Percentiles rank a stretch among this genome's conserved stretches.
Conservation (phyloP, 2,888 invertebrate genomes). For the Hydropsyche betteni region DNA sequence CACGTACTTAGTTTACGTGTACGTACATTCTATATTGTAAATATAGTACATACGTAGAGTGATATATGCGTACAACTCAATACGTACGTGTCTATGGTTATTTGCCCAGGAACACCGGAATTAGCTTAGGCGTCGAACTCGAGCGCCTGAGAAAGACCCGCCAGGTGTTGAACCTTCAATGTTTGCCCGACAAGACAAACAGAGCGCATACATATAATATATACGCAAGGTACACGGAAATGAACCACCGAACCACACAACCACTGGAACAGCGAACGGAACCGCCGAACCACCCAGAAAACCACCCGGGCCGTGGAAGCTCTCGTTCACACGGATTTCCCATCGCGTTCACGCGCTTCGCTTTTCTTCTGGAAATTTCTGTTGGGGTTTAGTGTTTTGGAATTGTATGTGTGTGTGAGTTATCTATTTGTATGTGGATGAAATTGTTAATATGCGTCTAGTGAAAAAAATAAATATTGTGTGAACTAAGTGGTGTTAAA, state of each 20-base stretch:
- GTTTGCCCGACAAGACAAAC: conserved; percentile 40
- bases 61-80: no score
- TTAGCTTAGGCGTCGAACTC: conserved; percentile 40
- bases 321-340: conserved; percentile 5
- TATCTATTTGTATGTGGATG: no score
- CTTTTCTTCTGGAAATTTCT: neutral
- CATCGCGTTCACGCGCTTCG: neutral
- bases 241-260: conserved; percentile 5
- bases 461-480: no score
- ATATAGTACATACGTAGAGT: neutral
- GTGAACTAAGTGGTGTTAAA: no score
- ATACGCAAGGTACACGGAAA: conserved; percentile 9
- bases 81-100: conserved; percentile 13
- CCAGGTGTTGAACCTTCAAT: conserved; percentile 48
- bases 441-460: no score
- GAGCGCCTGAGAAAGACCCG: conserved; percentile 44
- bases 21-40: neutral
- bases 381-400: neutral
- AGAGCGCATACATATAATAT: conserved; percentile 2
- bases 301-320: neutral
- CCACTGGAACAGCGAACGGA: neutral
- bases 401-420: neutral
- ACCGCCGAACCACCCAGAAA: neutral
- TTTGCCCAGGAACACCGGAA: conserved; percentile 42
- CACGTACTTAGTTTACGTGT: neutral